Evolutionary conservation across 2,797 vertebrate genomes (phyloP).

Genomic region (Brachyalestes nurse): DNA sequence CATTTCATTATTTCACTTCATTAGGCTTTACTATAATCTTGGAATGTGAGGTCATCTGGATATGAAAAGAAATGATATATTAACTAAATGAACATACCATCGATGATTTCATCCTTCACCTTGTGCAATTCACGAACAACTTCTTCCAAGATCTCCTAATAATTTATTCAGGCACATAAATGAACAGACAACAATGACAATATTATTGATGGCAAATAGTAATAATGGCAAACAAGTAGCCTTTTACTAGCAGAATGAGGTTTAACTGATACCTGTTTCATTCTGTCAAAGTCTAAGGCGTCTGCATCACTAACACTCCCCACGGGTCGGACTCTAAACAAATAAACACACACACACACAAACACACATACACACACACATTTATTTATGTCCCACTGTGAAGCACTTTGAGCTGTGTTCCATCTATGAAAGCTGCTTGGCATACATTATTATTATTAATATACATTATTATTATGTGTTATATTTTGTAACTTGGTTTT

Average conservation of each 20-base stretch:
- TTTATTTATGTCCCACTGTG: too few relatives aligned
- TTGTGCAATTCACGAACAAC: constrained; percentile 98
- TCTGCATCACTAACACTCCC: constrained; percentile 89
- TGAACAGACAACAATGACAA: not conserved
- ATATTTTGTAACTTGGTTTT: not conserved
- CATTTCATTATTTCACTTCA: not conserved
- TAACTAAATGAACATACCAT: constrained; percentile 80
- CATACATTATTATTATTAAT: not conserved
- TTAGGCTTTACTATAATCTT: constrained; percentile 2
- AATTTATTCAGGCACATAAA: constrained; percentile 2
- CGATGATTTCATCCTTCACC: constrained; percentile 98
- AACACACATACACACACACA: not conserved
- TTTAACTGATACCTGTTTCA: constrained; percentile 90
- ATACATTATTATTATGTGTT: not conserved
- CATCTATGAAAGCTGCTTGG: too few relatives aligned
- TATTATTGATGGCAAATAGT: not conserved
- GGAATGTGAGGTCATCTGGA: not conserved
- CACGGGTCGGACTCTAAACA: constrained; percentile 87
- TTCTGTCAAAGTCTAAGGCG: constrained; percentile 93
- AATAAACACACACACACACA: constrained; percentile 2
- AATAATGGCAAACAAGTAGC: not conserved
- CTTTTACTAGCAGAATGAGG: not conserved
- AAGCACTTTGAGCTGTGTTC: too few relatives aligned
- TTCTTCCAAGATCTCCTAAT: constrained; percentile 97
- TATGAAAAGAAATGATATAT: not conserved